phyloP scores from a whole-genome alignment of 2,797 vertebrate genomes.

The Nasua narica region DNA sequence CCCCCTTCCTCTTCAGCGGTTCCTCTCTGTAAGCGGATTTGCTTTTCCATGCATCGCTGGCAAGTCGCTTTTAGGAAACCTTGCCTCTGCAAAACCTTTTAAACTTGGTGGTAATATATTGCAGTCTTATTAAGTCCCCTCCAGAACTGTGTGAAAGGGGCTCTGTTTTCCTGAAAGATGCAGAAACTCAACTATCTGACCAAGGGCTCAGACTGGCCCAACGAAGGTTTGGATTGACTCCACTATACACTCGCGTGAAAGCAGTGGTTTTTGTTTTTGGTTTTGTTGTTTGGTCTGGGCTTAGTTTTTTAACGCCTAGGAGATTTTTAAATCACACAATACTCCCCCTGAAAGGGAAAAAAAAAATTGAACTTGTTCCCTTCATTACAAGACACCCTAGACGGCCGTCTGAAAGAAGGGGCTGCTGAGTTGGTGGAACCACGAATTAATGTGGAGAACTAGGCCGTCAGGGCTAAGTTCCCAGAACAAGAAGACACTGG shows the following conservation, averaged over 20 bases:
- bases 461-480: not conserved
- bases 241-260: not conserved
- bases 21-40: slow-evolving; percentile 23
- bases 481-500: not conserved
- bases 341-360: not conserved
- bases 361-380: not conserved
- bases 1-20: not conserved
- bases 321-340: slow-evolving; percentile 15
- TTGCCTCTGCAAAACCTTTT: slow-evolving; percentile 59
- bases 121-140: slow-evolving; percentile 11
- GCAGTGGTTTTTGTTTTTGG: not conserved
- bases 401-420: not conserved
- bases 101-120: not conserved
- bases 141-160: slow-evolving; percentile 35
- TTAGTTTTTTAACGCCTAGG: not conserved
- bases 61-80: slow-evolving; percentile 47
- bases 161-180: slow-evolving; percentile 41
- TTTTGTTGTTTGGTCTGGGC: not conserved
- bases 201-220: not conserved
- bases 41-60: slow-evolving; percentile 30
- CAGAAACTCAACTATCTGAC: not conserved
- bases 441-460: not conserved
- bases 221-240: not conserved
- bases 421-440: not conserved
- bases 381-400: not conserved